Evolutionary conservation across 2,888 invertebrate species (phyloP).

Genomic region (Strigamia crassipes): DNA sequence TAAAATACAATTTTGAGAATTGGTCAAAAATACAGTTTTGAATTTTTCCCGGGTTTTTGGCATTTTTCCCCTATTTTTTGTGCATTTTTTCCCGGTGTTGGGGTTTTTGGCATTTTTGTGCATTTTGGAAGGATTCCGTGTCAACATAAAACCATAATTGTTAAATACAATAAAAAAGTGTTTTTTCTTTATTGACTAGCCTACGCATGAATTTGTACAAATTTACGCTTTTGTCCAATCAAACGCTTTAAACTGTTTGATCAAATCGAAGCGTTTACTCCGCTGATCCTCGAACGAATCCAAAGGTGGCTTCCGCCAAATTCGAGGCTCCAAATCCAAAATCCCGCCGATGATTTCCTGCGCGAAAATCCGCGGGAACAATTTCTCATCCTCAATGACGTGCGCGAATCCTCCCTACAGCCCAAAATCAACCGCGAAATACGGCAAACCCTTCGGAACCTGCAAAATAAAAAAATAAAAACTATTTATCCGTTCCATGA

Average conservation of each 20-base stretch:
- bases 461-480: conserved; percentile 45
- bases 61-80: too few relatives aligned
- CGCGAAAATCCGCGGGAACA: conserved; percentile 87
- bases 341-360: conserved; percentile 96
- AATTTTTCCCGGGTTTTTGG: too few relatives aligned
- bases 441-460: conserved; percentile 91
- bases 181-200: too few relatives aligned
- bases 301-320: conserved; percentile 81
- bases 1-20: too few relatives aligned
- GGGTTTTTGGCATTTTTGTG: too few relatives aligned
- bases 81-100: too few relatives aligned
- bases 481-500: too few relatives aligned
- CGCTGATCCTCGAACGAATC: conserved; percentile 77
- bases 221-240: conserved; percentile 50
- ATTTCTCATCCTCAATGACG: conserved; percentile 89
- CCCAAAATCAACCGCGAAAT: conserved; percentile 93
- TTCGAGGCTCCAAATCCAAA: conserved; percentile 79
- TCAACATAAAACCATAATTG: too few relatives aligned
- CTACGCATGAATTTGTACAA: too few relatives aligned
- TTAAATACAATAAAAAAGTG: too few relatives aligned
- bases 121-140: too few relatives aligned
- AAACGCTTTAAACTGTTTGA: conserved; percentile 68
- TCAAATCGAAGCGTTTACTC: conserved; percentile 74
- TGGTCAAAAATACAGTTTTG: too few relatives aligned
- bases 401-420: conserved; percentile 88